These are phyloP conservation scores for Toxotes jaculatrix DNA, from an alignment of 2,113 vertebrate genomes.

Conservation along the genomic window DNA sequence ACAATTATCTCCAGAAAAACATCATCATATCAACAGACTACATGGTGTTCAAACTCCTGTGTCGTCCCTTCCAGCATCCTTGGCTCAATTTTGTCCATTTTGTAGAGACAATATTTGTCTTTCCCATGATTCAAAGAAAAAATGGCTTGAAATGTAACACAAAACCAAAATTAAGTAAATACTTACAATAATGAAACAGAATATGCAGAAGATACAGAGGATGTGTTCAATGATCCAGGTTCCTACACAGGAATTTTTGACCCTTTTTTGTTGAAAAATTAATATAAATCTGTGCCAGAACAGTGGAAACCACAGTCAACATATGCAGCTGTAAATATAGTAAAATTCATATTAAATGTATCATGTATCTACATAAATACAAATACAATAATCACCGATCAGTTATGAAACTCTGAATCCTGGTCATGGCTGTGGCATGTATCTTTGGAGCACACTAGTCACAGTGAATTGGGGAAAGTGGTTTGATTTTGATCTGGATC, in stretches of 20 bases:
- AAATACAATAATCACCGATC: neutral
- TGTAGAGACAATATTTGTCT: neutral
- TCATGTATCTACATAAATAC: neutral
- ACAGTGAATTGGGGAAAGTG: neutral
- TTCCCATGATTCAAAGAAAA: neutral
- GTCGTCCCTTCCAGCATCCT: neutral
- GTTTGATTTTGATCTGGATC: neutral
- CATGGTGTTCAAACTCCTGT: neutral
- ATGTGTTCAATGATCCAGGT: neutral
- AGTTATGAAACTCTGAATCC: neutral
- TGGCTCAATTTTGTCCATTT: neutral
- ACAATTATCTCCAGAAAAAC: slow-evolving; percentile 30
- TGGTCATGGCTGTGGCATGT: neutral
- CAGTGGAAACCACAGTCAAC: neutral
- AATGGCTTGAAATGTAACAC: neutral
- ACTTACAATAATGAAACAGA: neutral
- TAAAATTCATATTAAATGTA: neutral
- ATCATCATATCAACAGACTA: neutral
- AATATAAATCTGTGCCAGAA: neutral
- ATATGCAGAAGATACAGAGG: neutral
- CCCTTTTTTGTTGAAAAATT: too few species aligned
- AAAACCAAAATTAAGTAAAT: neutral
- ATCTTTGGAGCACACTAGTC: neutral
- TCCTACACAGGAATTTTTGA: neutral
- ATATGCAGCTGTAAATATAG: neutral